Conservation (phyloP, 2,797 vertebrate species). For the Monodelphis domestica region DNA sequence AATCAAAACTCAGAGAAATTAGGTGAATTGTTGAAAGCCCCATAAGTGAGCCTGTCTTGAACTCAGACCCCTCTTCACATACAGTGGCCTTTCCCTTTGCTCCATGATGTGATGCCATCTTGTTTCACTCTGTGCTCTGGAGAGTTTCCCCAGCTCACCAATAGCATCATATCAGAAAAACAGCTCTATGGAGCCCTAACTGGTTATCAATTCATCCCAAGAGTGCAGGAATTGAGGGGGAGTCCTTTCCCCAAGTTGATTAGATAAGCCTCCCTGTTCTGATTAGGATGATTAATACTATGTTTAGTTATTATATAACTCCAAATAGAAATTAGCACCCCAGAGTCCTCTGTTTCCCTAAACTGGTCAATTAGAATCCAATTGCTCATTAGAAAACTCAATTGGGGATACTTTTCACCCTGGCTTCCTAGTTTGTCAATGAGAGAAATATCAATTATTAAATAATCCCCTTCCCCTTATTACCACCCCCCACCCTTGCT, state of each 20-base stretch:
- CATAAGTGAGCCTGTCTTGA: too few species aligned
- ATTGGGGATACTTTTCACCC: not conserved
- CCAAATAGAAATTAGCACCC: not conserved
- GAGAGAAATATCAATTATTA: not conserved
- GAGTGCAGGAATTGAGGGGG: not conserved
- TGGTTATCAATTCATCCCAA: constrained; percentile 5
- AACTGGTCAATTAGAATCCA: not conserved
- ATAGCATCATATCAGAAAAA: not conserved
- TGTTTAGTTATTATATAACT: constrained; percentile 3
- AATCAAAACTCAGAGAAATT: too few species aligned
- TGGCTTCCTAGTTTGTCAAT: rapidly evolving
- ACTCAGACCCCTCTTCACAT: too few species aligned
- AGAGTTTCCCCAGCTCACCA: not conserved
- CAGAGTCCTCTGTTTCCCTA: not conserved
- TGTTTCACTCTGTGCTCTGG: too few species aligned
- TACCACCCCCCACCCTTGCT: not conserved
- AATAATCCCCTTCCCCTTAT: not conserved
- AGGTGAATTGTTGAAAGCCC: too few species aligned
- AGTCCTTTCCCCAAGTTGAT: constrained; percentile 55
- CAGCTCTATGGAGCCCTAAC: not conserved
- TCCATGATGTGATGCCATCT: too few species aligned
- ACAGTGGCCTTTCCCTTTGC: too few species aligned
- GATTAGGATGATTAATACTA: not conserved
- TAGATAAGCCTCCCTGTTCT: constrained; percentile 40
- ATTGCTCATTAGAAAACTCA: not conserved